phyloP scores from a whole-genome alignment of 2,888 invertebrate species.

The Tupiocoris notatus region DNA sequence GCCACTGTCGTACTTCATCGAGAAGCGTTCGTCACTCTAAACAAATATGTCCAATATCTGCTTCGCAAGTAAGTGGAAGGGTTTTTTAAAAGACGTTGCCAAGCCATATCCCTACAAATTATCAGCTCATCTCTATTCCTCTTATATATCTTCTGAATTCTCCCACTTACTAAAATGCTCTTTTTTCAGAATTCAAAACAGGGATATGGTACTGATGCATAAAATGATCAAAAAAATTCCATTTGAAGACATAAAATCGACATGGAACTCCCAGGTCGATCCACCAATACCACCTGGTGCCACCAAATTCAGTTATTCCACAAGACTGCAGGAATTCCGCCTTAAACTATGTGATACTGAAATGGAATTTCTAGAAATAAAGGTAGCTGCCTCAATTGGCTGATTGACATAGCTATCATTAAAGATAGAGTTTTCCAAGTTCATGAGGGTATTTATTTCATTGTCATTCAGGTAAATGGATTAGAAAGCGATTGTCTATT shows the following conservation, averaged over 20 bases:
- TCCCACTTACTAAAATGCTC: too few relatives aligned
- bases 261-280: slow-evolving; percentile 55
- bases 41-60: slow-evolving; percentile 67
- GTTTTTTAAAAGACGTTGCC: too few relatives aligned
- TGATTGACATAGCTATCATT: too few relatives aligned
- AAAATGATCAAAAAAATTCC: slow-evolving; percentile 40
- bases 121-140: too few relatives aligned
- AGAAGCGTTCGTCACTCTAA: slow-evolving; percentile 68
- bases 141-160: too few relatives aligned
- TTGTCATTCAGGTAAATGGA: slow-evolving; percentile 54
- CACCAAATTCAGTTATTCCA: slow-evolving; percentile 71
- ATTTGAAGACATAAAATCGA: slow-evolving; percentile 23
- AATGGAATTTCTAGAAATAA: slow-evolving; percentile 66
- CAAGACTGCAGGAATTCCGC: slow-evolving; percentile 63
- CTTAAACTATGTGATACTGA: slow-evolving; percentile 70
- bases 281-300: slow-evolving; percentile 75
- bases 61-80: slow-evolving; percentile 62
- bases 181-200: slow-evolving; percentile 49
- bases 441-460: too few relatives aligned
- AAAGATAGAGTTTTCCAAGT: neutral
- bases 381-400: too few relatives aligned
- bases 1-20: slow-evolving; percentile 68
- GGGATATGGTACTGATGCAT: slow-evolving; percentile 47
- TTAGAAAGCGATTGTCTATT: slow-evolving; percentile 75
- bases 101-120: too few relatives aligned